A percentile compares a stretch with the other conserved stretches of the same genome.
Conservation (phyloP, 2,888 invertebrate species). For the Poecilobothrus nobilitatus region DNA sequence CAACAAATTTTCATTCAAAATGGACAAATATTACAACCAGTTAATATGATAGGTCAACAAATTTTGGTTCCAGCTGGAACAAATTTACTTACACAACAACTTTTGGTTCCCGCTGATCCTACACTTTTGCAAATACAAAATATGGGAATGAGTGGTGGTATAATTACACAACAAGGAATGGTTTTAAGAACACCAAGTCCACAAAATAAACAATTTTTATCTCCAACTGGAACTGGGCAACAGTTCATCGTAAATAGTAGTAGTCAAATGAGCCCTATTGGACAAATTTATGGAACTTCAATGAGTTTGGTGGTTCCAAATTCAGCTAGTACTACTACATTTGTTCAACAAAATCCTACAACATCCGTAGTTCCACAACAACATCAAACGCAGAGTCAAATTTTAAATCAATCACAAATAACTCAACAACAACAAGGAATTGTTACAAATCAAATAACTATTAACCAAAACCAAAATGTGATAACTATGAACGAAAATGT, state of each 20-base stretch:
- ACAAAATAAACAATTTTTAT: conserved; percentile 65
- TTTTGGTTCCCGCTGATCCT: conserved; percentile 72
- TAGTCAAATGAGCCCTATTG: conserved; percentile 68
- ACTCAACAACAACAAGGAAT: conserved; percentile 42
- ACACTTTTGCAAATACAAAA: conserved; percentile 71
- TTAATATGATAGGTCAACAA: conserved; percentile 71
- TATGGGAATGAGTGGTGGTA: conserved; percentile 57
- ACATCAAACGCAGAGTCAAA: conserved; percentile 45
- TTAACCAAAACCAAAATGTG: conserved; percentile 21
- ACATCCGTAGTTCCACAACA: conserved; percentile 59
- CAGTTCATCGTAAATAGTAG: conserved; percentile 71
- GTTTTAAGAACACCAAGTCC: conserved; percentile 68
- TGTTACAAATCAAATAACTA: conserved; percentile 28
- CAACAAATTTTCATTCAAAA: conserved; percentile 41
- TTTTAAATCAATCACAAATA: conserved; percentile 24
- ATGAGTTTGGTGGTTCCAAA: conserved; percentile 42
- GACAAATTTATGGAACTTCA: conserved; percentile 42
- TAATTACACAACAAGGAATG: conserved; percentile 64
- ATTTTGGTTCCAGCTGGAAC: conserved; percentile 72
- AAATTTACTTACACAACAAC: background rate
- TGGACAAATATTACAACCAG: conserved; percentile 68
- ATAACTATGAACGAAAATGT: conserved; percentile 8
- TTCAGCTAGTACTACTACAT: conserved; percentile 47
- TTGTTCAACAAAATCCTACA: conserved; percentile 76
- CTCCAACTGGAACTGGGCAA: conserved; percentile 55